phyloP scores from a whole-genome alignment of 2,797 vertebrate species.

The Taeniopygia guttata region DNA sequence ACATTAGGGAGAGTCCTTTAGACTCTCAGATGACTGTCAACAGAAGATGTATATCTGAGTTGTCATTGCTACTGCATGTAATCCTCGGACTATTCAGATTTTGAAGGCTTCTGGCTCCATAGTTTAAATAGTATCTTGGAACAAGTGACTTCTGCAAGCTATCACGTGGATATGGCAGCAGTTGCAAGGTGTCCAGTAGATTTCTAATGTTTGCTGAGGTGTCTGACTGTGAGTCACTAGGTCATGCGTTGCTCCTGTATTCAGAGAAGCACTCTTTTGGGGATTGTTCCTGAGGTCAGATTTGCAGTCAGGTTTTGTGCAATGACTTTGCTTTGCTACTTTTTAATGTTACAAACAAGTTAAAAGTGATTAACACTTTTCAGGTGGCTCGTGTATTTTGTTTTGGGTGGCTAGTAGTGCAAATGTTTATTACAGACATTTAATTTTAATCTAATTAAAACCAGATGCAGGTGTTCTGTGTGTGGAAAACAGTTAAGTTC shows the following conservation, averaged over 20 bases:
- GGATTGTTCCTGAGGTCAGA: neutral
- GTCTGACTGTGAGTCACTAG: neutral
- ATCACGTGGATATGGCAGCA: rapidly evolving
- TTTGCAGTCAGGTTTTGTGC: neutral
- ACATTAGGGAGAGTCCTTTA: neutral
- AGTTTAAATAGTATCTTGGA: neutral
- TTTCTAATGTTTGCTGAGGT: neutral
- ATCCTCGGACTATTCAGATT: neutral
- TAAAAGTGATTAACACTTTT: neutral
- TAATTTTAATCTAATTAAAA: neutral
- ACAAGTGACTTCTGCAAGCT: neutral
- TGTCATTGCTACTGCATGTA: neutral
- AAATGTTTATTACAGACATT: neutral
- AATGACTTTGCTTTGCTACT: neutral
- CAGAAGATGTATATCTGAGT: neutral
- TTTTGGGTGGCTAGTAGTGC: neutral
- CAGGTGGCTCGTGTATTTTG: neutral
- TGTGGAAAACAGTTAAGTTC: neutral
- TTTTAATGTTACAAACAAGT: neutral
- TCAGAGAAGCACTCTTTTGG: neutral
- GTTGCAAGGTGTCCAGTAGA: neutral
- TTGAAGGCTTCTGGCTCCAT: neutral
- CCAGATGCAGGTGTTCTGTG: neutral
- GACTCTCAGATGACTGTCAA: neutral
- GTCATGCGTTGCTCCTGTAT: neutral